phyloP scores from a whole-genome alignment of 1,140 invertebrate genomes.

The Trichoplusia ni region DNA sequence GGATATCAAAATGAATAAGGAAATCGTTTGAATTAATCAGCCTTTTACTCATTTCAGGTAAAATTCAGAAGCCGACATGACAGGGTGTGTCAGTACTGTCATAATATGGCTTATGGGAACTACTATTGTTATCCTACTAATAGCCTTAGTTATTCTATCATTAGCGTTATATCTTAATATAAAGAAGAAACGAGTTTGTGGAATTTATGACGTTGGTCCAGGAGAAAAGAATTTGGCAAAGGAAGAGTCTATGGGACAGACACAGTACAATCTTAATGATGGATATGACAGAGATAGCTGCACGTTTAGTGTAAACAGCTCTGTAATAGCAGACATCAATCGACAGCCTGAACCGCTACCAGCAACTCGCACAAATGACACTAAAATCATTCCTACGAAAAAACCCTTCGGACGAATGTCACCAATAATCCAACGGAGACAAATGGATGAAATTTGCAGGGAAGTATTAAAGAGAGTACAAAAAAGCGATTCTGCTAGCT shows the following conservation, averaged over 20 bases:
- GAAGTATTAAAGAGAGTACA: slow-evolving; percentile 27
- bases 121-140: background rate
- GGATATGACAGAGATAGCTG: background rate
- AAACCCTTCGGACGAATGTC: background rate
- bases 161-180: background rate
- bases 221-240: background rate
- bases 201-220: background rate
- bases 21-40: too few species aligned
- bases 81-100: too few species aligned
- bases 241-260: background rate
- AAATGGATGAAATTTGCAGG: slow-evolving; percentile 35
- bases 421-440: background rate
- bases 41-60: too few species aligned
- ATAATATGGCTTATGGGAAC: background rate
- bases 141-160: background rate
- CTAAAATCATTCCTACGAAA: background rate
- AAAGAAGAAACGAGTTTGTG: background rate
- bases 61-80: too few species aligned
- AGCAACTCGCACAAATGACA: background rate
- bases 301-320: background rate
- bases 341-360: background rate
- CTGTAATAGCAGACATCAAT: background rate
- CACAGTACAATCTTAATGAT: background rate
- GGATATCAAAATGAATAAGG: too few species aligned
- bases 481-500: slow-evolving; percentile 20